Percentiles rank a stretch among this genome's conserved stretches.
Conservation (phyloP, 2,113 vertebrate species). For the Panthera leo region DNA sequence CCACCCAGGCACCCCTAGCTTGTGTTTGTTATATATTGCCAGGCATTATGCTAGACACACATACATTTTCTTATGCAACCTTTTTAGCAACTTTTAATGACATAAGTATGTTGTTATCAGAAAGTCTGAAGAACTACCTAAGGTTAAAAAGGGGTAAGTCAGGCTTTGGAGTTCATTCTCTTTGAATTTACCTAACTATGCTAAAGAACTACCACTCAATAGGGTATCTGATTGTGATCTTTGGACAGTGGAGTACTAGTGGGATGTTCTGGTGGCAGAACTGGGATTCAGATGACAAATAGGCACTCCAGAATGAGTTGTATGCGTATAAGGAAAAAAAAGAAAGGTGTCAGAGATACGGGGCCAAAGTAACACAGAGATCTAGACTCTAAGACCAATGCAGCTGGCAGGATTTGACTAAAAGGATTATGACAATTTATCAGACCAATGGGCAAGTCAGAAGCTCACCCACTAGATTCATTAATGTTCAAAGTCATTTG, state of each 20-base stretch:
- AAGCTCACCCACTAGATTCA: neutral
- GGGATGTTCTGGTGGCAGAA: neutral
- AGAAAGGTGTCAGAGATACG: neutral
- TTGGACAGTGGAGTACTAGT: neutral
- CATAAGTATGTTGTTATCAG: neutral
- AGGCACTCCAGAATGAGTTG: neutral
- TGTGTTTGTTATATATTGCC: neutral
- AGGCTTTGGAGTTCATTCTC: neutral
- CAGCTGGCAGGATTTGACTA: neutral
- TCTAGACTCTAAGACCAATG: neutral
- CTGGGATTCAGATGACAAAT: neutral
- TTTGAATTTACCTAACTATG: neutral
- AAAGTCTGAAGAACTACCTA: neutral
- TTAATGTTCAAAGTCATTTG: neutral
- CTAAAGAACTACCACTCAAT: neutral
- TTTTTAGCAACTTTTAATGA: neutral
- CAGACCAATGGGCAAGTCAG: neutral
- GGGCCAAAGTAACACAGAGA: neutral
- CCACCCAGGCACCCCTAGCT: neutral
- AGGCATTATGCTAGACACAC: neutral
- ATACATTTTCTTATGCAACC: neutral
- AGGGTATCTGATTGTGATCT: neutral
- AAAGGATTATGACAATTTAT: neutral
- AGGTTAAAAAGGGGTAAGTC: neutral
- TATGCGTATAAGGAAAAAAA: neutral